Base-by-base conservation (phyloP, 2,888 invertebrate species). In the Coelogynopora nodosa region DNA sequence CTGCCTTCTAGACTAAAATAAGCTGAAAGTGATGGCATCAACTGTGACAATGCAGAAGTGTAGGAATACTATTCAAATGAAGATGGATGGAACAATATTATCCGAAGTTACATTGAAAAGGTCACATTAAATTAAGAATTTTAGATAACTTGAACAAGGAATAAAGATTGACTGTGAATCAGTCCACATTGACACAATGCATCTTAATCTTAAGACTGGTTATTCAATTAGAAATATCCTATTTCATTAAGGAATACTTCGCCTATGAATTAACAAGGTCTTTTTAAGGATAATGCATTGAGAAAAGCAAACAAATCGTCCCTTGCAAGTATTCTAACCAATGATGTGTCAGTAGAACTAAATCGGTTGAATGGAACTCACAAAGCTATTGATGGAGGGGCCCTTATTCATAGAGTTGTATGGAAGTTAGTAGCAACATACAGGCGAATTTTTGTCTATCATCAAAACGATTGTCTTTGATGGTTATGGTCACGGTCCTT, bases 291-390 rank as follows among this genome's bases (percentile, higher is more conserved):
- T 29, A 80, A 80, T 80, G 80, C 29, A 27, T 10, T 80, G 80
- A 80, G 80, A 27, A 80, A 80, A 27, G 26, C 23, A 26, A 80
- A 80, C 80, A 80, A 80, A 80, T 80, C 80, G 26, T 80, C 80
- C 27, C 80, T 80, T 80, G 80, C 80, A 10, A 27, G 26, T 80
- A 5, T 26, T 80, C 80, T 80, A n/a, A 80, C 80, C 29, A 80
- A 80, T 26, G n/a, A 80, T 80, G 29, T 80, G 26, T n/a, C 13
- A 27, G 80, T 80, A 5, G 23, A 80, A 5, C 26, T 80, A 5
- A n/a, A 80, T 80, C 80, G 80, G 80, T 80, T 80, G 80, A 80
- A 80, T 80, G 80, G n/a, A 80, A 80, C 27, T 80, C 23, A 26
- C n/a, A n/a, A n/a, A n/a, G n/a, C n/a, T n/a, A n/a, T n/a, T n/a